Conservation (phyloP, 2,797 vertebrate species). For the Sebastes minor region DNA sequence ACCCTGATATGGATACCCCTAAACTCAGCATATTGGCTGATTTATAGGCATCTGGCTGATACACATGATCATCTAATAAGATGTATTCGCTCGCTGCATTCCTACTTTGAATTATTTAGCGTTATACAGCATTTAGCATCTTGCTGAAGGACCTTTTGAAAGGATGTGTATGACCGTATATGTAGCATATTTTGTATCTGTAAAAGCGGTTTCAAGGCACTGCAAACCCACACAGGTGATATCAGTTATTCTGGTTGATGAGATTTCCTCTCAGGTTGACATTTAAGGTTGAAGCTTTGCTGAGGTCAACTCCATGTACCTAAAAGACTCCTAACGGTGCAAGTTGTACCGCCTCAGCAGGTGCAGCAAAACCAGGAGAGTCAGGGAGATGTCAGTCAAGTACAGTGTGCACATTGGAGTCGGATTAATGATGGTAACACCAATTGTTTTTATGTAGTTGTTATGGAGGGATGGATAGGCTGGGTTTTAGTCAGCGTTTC, state of each 20-base stretch:
- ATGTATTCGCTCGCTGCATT: slow-evolving; percentile 19
- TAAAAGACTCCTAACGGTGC: not conserved
- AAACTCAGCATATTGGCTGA: not conserved
- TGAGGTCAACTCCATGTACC: not conserved
- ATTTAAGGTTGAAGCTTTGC: not conserved
- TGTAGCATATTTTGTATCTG: not conserved
- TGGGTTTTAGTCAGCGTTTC: not conserved
- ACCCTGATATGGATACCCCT: not conserved
- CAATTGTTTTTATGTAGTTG: not conserved
- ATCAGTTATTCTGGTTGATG: slow-evolving; percentile 4
- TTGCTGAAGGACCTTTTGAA: slow-evolving; percentile 9
- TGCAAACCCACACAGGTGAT: not conserved
- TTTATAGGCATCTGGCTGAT: slow-evolving; percentile 1
- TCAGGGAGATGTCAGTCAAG: not conserved
- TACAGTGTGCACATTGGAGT: not conserved
- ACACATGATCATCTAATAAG: slow-evolving; percentile 11
- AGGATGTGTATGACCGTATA: not conserved
- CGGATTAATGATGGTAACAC: not conserved
- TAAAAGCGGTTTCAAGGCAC: not conserved
- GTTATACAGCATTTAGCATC: slow-evolving; percentile 21
- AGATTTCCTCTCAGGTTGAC: not conserved
- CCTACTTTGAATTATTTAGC: slow-evolving; percentile 50
- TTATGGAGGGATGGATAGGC: not conserved
- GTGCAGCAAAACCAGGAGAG: not conserved
- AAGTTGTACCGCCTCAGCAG: not conserved